Conservation (phyloP, 92 coral and sea anemone species). For the Metridium senile region DNA sequence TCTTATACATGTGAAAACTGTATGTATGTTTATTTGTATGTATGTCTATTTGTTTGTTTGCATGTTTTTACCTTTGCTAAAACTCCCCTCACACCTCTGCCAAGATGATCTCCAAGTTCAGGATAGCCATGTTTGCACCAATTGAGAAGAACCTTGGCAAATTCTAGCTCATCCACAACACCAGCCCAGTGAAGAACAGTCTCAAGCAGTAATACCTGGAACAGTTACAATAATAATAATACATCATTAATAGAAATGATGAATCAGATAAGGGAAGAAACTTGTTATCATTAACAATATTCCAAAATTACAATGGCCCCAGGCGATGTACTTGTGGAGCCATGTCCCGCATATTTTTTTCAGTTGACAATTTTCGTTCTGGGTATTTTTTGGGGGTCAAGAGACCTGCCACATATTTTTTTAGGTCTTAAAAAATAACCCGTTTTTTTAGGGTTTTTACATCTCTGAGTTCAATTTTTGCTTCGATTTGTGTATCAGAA, state of each 20-base stretch:
- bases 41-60: too few relatives aligned
- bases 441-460: neutral
- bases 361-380: neutral
- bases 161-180: conserved; percentile 95
- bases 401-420: too few relatives aligned
- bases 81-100: conserved; percentile 85
- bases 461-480: neutral
- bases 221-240: neutral
- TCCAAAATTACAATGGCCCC: too few relatives aligned
- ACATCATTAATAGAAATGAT: neutral
- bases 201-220: conserved; percentile 80
- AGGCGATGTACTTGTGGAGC: too few relatives aligned
- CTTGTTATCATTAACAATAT: too few relatives aligned
- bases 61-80: conserved; percentile 80
- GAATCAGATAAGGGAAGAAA: neutral
- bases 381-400: too few relatives aligned
- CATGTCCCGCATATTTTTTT: neutral
- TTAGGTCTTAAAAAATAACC: too few relatives aligned
- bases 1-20: too few relatives aligned
- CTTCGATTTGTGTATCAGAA: too few relatives aligned
- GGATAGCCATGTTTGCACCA: conserved; percentile 95
- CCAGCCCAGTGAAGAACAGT: conserved; percentile 95
- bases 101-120: conserved; percentile 85
- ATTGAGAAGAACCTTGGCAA: conserved; percentile 81
- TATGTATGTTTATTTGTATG: too few relatives aligned